phyloP scores from a whole-genome alignment of 1,140 invertebrate species.

The Pomacea maculata region DNA sequence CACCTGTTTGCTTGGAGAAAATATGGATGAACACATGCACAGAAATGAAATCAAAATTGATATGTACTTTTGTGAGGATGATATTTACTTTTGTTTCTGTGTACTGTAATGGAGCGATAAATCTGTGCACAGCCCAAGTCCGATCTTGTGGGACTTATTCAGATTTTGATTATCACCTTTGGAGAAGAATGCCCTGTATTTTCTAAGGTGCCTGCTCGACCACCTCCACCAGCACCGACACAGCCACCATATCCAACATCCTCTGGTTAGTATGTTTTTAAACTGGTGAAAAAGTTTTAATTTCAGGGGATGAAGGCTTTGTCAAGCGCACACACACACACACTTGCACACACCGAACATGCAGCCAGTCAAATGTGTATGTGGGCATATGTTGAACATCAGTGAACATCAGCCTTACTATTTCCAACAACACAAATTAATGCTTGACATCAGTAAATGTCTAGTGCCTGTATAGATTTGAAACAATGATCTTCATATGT shows the following conservation, averaged over 20 bases:
- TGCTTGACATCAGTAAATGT: background rate
- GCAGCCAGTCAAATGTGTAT: too few relatives aligned
- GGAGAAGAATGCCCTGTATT: constrained; percentile 94
- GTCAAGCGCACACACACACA: too few relatives aligned
- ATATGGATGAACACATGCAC: background rate
- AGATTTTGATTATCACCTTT: constrained; percentile 92
- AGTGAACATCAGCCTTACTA: background rate
- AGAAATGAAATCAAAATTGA: background rate
- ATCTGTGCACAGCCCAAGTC: constrained; percentile 74
- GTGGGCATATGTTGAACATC: background rate
- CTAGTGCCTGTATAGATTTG: background rate
- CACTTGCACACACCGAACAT: too few relatives aligned
- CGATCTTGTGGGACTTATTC: constrained; percentile 85
- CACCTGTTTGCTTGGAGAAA: background rate
- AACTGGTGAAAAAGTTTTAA: too few relatives aligned
- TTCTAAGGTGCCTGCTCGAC: constrained; percentile 35
- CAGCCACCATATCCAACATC: constrained; percentile 39
- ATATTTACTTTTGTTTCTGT: background rate
- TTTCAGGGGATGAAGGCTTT: too few relatives aligned
- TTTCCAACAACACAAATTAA: background rate
- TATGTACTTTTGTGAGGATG: background rate
- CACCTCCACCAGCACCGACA: constrained; percentile 52
- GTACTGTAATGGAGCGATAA: constrained; percentile 14
- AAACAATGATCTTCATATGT: background rate
- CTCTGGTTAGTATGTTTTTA: constrained; percentile 2